Percentiles rank a stretch among this genome's conserved stretches.
These are phyloP conservation scores for Sphaeramia orbicularis DNA, from an alignment of 2,797 vertebrate species.

Conservation along the genomic window DNA sequence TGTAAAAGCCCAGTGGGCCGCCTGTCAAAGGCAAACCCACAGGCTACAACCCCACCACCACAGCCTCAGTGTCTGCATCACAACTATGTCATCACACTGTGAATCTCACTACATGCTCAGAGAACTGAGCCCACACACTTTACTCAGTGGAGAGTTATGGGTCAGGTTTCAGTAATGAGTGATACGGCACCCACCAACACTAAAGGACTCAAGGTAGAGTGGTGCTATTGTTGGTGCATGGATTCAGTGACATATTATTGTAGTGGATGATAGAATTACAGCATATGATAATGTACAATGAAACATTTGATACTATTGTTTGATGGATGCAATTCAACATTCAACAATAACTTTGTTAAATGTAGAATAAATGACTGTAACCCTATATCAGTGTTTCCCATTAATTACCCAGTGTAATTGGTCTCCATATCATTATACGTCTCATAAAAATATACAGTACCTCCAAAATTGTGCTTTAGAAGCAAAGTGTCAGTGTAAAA, in stretches of 20 bases:
- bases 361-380: too few species aligned
- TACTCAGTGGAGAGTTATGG: slow-evolving; percentile 27
- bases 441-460: too few species aligned
- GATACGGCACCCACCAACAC: slow-evolving; percentile 15
- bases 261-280: slow-evolving; percentile 32
- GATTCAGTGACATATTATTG: slow-evolving; percentile 31
- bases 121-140: slow-evolving; percentile 39
- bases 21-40: slow-evolving; percentile 59
- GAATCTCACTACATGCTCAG: slow-evolving; percentile 26
- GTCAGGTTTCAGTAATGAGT: slow-evolving; percentile 48
- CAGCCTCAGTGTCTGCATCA: slow-evolving; percentile 40
- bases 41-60: slow-evolving; percentile 21
- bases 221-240: slow-evolving; percentile 19
- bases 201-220: slow-evolving; percentile 19
- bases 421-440: too few species aligned
- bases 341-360: neutral
- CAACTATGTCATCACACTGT: slow-evolving; percentile 31
- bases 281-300: slow-evolving; percentile 1
- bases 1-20: slow-evolving; percentile 53
- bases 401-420: too few species aligned
- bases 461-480: too few species aligned
- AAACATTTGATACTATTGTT: slow-evolving; percentile 13
- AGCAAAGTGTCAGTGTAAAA: too few species aligned
- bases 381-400: too few species aligned
- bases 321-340: neutral